A percentile compares a stretch with the other conserved stretches of the same genome.
phyloP scores from a whole-genome alignment of 2,797 vertebrate genomes.

The Ptychobarbus kaznakovi region DNA sequence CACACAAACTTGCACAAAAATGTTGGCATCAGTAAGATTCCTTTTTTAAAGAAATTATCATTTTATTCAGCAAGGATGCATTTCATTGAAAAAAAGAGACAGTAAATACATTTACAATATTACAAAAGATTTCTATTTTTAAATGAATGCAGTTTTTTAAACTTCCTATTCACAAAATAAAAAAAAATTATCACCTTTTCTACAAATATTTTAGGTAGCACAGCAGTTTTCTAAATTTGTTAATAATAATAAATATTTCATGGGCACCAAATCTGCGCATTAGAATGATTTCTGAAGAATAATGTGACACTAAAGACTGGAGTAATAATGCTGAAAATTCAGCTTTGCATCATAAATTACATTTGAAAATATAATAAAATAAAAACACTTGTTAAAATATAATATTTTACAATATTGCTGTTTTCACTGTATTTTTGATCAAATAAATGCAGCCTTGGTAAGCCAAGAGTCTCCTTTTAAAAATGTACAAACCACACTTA shows the following conservation, averaged over 20 bases:
- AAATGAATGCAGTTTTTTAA: no score
- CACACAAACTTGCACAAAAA: background rate
- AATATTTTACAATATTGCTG: background rate
- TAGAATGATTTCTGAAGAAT: background rate
- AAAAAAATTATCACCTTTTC: background rate
- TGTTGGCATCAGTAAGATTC: background rate
- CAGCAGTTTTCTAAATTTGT: background rate
- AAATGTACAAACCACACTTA: background rate
- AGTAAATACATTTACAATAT: background rate
- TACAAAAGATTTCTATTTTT: background rate
- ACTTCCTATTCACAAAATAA: background rate
- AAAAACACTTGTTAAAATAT: background rate
- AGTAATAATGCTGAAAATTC: background rate
- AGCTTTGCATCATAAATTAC: background rate
- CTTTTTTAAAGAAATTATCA: background rate
- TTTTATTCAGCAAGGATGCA: background rate
- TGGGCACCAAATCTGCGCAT: background rate
- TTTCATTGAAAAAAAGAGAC: background rate
- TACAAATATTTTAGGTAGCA: background rate
- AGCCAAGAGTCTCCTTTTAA: no score
- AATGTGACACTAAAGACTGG: background rate
- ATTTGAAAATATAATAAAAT: background rate
- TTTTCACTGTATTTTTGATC: background rate
- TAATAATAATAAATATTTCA: constrained; percentile 7
- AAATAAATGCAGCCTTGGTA: background rate